Conservation (phyloP, 2,888 invertebrate species). For the Ditylenchus weischeri region DNA sequence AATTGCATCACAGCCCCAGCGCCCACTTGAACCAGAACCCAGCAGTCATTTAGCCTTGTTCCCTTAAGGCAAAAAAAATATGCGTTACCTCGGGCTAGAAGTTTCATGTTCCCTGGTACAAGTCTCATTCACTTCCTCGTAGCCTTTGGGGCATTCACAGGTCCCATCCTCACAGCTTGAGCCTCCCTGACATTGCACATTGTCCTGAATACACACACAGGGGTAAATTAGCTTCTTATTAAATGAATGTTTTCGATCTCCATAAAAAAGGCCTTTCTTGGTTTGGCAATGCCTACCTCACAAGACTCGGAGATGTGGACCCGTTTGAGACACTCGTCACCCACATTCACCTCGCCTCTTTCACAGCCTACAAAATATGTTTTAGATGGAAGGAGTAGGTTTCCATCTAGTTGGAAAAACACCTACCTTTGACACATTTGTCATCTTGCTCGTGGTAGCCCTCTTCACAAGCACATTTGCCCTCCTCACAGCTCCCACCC, state of each 20-base stretch:
- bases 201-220: slow-evolving; percentile 13
- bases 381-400: not conserved
- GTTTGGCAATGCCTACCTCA: slow-evolving; percentile 19
- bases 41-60: too few relatives aligned
- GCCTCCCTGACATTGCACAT: slow-evolving; percentile 51
- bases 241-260: too few relatives aligned
- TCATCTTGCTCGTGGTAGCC: slow-evolving; percentile 47
- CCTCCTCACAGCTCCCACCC: slow-evolving; percentile 44
- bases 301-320: slow-evolving; percentile 45
- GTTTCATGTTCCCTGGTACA: not conserved
- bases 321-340: slow-evolving; percentile 46
- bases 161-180: slow-evolving; percentile 38
- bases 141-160: slow-evolving; percentile 51
- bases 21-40: too few relatives aligned
- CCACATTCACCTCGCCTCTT: slow-evolving; percentile 42
- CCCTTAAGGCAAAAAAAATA: too few relatives aligned
- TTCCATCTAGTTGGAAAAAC: too few relatives aligned
- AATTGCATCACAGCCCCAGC: too few relatives aligned
- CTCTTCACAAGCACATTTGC: slow-evolving; percentile 49
- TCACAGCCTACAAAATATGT: slow-evolving; percentile 33
- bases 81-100: too few relatives aligned
- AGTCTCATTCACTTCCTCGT: slow-evolving; percentile 14
- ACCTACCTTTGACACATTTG: slow-evolving; percentile 33
- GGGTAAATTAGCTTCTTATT: too few relatives aligned
- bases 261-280: too few relatives aligned